Evolutionary conservation across 2,888 invertebrate genomes (phyloP), one percentile per base, ranked within the genome.

Genomic region (Agrochola macilenta): DNA sequence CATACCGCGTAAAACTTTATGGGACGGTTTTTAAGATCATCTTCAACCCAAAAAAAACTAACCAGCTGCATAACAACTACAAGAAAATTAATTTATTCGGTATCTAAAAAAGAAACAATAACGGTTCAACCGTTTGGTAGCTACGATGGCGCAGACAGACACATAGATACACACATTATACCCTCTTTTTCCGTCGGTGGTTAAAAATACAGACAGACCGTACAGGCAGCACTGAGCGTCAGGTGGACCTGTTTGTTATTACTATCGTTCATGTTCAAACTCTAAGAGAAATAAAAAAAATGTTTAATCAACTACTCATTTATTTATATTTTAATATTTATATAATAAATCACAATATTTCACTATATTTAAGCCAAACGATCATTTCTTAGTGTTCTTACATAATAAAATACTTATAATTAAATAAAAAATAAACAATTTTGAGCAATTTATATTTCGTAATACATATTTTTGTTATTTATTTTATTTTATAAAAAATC

Each of bases 291-390:
- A 75, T 54, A 20, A 82, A 30, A 85, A 82, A 46, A 39, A 54
- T 35, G 14, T 43, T 58, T 74, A 73, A 17, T 76, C 78, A 87
- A 80, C 69, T 84, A 88, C 84, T 76, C 9, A 71, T 87, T 84
- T 72, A 80, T 74, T 82, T 72, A 79, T 76, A 77, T 79, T 75
- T 82, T 66, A 61, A 74, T 79, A 69, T 78, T 79, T 73, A 73
- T 86, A n/a, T 17, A 65, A 76, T 88, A 86, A 75, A 88, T 88
- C 87, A 88, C 89, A 88, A 87, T 87, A 88, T 83, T 88, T 81
- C 60, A 76, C 79, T 86, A 88, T 84, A 71, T 60, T 79, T 86
- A 86, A 84, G 85, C 87, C 84, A 78, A 88, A 86, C 43, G 5
- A 80, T 77, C 69, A 69, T 81, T 77, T 66, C 65, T 70, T 72